Base-by-base conservation (phyloP, 2,797 vertebrate species). In the Poeciliopsis gracilis region DNA sequence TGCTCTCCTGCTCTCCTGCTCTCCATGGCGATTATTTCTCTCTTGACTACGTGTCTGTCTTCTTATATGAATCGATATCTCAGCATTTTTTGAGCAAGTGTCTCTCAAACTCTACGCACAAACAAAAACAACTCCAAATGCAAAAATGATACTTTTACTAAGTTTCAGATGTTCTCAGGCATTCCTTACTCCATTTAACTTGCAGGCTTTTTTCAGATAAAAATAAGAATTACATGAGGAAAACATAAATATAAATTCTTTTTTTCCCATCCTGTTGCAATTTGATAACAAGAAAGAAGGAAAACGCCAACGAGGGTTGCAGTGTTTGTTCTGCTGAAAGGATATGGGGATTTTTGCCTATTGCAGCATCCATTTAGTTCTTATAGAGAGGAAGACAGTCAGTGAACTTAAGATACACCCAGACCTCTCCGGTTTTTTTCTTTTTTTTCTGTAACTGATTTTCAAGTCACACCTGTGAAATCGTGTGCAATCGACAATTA, bases 401-500 rank as follows among this genome's bases (percentile, higher is more conserved):
- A 76, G 72, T 78, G 70, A 79, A 81, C 81, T 79, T 87, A 81
- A 90, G 84, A 88, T 88, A 88, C 88, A 88, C 90, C 86, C 86
- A 81, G 77, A 91, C 38, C 12, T 90, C 87, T 89, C 86, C 2
- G 59, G 72, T 23, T 45, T 86, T 82, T 81, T 88, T 9, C 2
- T 2, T 45, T 45, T 45, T 87, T 82, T 80, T 88, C 77, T 89
- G 92, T 88, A 95, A 95, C 80, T 38, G 92, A 94, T 91, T 92
- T 85, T 46, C 47, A 46, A 85, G 75, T 47, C 88, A 91, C 90
- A 79, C 90, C 90, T 90, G 87, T 80, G 16, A 79, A 82, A 63
- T 70, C 78, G 76, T 79, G 73, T 86, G 45, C 88, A 78, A 9
- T 77, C 63, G 53, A 70, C 9, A n/a, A 86, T 83, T 84, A 41